Conservation (phyloP, 2,888 invertebrate genomes). For the Matsumyia berberina region DNA sequence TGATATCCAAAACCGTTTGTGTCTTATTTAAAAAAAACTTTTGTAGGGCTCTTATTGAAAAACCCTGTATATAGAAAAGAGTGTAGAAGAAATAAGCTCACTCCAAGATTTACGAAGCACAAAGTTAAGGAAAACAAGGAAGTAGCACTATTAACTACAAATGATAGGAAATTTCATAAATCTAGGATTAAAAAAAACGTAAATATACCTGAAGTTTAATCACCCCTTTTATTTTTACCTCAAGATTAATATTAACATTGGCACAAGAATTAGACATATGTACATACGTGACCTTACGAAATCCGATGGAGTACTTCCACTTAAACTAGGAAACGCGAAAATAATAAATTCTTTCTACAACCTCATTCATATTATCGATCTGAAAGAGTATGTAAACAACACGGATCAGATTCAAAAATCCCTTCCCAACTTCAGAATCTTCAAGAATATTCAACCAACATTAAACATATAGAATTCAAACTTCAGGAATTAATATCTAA, state of each 20-base stretch:
- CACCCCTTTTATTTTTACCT: no score
- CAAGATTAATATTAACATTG: background rate
- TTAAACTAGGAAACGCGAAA: constrained; percentile 13
- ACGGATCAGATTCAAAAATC: constrained; percentile 4
- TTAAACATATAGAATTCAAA: constrained; percentile 40
- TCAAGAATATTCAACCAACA: background rate
- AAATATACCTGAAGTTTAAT: constrained; percentile 18
- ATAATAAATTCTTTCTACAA: no score
- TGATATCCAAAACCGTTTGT: no score
- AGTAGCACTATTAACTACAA: constrained; percentile 46
- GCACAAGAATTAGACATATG: constrained; percentile 3
- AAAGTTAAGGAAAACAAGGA: constrained; percentile 57
- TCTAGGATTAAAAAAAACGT: constrained; percentile 34
- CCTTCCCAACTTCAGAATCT: constrained; percentile 14
- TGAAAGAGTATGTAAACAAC: background rate
- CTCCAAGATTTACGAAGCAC: constrained; percentile 65
- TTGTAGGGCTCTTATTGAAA: no score
- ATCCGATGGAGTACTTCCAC: constrained; percentile 13
- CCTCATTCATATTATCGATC: no score
- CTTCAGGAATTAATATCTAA: constrained; percentile 20
- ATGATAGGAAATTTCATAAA: constrained; percentile 40
- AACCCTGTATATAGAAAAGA: constrained; percentile 70
- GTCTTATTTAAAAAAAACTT: no score
- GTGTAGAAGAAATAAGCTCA: constrained; percentile 66
- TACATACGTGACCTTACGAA: constrained; percentile 5